These are phyloP conservation scores for Euphydryas editha DNA, from an alignment of 2,888 invertebrate genomes.

Conservation along the genomic window DNA sequence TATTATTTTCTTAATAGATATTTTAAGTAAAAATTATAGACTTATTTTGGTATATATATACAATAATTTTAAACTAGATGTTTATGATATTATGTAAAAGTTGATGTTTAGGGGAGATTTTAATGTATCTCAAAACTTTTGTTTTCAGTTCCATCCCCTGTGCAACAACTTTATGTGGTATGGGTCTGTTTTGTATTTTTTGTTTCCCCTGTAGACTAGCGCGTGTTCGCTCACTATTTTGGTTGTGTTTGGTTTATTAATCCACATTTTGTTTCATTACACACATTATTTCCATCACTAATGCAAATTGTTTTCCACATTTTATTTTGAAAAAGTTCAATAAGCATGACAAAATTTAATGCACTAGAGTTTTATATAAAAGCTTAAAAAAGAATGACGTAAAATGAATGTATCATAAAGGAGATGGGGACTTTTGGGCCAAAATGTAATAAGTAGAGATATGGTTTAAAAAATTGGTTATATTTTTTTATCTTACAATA, in stretches of 20 bases:
- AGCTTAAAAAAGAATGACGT: no score
- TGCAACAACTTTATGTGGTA: slow-evolving; percentile 44
- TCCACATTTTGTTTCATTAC: background rate
- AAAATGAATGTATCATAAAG: no score
- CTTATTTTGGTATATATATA: background rate
- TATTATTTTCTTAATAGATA: background rate
- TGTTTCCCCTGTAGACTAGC: slow-evolving; percentile 31
- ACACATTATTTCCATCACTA: background rate
- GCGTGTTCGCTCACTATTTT: slow-evolving; percentile 26
- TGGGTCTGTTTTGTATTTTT: slow-evolving; percentile 37
- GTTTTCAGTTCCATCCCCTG: slow-evolving; percentile 39
- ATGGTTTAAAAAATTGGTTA: no score
- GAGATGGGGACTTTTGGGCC: no score
- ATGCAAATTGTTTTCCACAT: background rate
- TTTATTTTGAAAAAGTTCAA: background rate
- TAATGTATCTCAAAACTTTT: slow-evolving; percentile 28
- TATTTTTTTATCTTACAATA: no score
- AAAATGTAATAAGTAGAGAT: no score
- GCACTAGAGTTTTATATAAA: background rate
- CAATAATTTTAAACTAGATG: background rate
- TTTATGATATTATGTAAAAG: slow-evolving; percentile 17
- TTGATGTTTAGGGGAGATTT: slow-evolving; percentile 26
- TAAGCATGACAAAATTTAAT: slow-evolving; percentile 2
- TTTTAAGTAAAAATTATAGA: background rate
- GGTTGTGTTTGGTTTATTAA: slow-evolving; percentile 21